Evolutionary conservation across 2,113 vertebrate species (phyloP).

Genomic region (Aspidoscelis tigris): DNA sequence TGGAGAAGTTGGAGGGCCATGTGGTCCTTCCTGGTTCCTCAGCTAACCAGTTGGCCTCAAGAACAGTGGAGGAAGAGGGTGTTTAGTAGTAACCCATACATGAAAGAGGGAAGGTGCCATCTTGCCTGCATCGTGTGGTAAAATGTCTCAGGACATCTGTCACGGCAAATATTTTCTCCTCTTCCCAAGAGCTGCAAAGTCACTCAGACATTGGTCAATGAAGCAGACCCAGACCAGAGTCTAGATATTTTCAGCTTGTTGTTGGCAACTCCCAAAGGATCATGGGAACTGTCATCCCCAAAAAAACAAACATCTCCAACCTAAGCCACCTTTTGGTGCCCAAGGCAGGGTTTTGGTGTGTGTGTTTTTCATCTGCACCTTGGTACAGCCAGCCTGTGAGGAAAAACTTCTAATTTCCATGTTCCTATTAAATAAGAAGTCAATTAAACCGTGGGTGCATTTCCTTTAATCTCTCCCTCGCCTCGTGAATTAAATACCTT

Average conservation of each 20-base stretch:
- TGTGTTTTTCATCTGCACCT: not conserved
- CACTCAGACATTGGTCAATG: not conserved
- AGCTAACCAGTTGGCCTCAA: no score
- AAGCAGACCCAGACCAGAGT: not conserved
- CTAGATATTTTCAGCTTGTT: not conserved
- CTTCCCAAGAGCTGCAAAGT: no score
- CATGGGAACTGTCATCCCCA: no score
- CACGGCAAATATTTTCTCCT: no score
- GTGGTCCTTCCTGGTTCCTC: no score
- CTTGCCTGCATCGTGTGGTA: no score
- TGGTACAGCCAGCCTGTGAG: not conserved
- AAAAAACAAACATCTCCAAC: no score
- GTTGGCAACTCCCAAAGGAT: not conserved
- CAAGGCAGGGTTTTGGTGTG: not conserved
- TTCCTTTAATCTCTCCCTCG: not conserved
- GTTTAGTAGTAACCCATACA: no score
- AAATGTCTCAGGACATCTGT: no score
- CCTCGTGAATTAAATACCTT: slow-evolving; percentile 1
- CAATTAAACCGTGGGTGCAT: not conserved
- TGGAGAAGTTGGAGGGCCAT: no score
- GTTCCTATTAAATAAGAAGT: not conserved
- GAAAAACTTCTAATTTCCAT: not conserved
- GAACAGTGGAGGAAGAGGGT: no score
- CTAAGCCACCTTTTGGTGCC: not conserved
- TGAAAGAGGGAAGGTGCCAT: no score